Percentiles rank a stretch among this genome's conserved stretches.
phyloP scores from a whole-genome alignment of 30 jellyfish, hydroid and myxozoan species.

The Chrysaora quinquecirrha region DNA sequence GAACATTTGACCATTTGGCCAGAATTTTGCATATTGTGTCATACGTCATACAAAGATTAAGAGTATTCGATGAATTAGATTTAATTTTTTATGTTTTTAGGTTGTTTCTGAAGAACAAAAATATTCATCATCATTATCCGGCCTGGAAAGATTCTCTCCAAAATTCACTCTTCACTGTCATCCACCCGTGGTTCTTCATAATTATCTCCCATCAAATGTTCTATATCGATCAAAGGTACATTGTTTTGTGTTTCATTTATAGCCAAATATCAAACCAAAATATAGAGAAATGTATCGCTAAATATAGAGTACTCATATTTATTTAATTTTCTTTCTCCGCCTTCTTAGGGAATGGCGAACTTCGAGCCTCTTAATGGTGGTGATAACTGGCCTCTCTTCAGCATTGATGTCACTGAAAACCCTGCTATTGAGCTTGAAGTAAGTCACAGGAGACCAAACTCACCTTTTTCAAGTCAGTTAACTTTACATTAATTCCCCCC shows the following conservation, averaged over 20 bases:
- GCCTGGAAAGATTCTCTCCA: constrained; percentile 80
- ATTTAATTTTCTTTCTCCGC: not conserved
- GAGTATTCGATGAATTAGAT: too few relatives aligned
- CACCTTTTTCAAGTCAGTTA: too few relatives aligned
- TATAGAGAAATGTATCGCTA: not conserved
- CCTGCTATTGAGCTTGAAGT: constrained; percentile 82
- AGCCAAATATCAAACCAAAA: not conserved
- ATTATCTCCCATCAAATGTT: constrained; percentile 77
- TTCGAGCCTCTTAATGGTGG: constrained; percentile 91
- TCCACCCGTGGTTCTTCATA: constrained; percentile 90
- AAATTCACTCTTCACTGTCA: constrained; percentile 80
- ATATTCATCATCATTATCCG: constrained; percentile 73
- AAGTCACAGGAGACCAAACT: too few relatives aligned
- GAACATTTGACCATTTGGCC: too few relatives aligned
- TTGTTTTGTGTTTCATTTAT: not conserved
- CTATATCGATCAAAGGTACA: constrained; percentile 71
- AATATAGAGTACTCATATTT: too few relatives aligned
- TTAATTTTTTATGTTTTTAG: too few relatives aligned
- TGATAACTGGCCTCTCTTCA: constrained; percentile 94
- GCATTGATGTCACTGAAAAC: constrained; percentile 57
- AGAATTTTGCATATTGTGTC: too few relatives aligned
- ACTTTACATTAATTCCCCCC: too few relatives aligned
- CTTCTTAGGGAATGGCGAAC: constrained; percentile 82
- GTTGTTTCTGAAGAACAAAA: constrained; percentile 81
- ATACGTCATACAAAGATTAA: too few relatives aligned